Base-by-base conservation (phyloP, 2,888 invertebrate genomes). In the Ectemnius continuus region DNA sequence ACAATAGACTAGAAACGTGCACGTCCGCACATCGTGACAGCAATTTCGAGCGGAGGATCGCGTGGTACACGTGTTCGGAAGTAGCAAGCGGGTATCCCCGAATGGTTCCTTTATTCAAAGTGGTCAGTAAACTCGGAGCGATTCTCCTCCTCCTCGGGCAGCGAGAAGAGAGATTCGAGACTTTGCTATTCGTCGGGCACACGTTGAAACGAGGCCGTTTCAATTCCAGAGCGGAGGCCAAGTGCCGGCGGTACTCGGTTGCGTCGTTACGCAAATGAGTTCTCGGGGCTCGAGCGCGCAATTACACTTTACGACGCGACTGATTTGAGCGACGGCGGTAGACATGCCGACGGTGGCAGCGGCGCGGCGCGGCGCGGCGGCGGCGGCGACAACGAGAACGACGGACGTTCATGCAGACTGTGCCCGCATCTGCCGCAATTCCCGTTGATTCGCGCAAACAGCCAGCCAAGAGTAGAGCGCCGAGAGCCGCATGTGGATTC, bases 251-350 rank as follows among this genome's bases (percentile, higher is more conserved):
- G 18, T 16, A 16, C 52, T 52, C 52, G 58, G n/a, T 68, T 61
- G 73, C 63, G 23, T 78, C 61, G 61, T 76, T 73, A 63, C 57
- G 66, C 64, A 67, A 45, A 73, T 67, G 65, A 75, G 65, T 73
- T 75, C 57, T 48, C 36, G 67, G 47, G 47, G 63, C 70, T 36
- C 47, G 63, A 48, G 68, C 57, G 36, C 61, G 57, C 58, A 63
- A 70, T 73, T 67, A 72, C 58, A 8, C 60, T 70, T 73, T 70
- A 62, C 56, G 20, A 45, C 26, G 57, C 36, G 46, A 48, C 46
- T 63, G 61, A 67, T 28, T 63, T 67, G 65, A 62, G 59, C 61
- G 67, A 62, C 16, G 58, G 13, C 11, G 23, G 23, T 23, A 23
- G 23, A 23, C 23, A 23, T 23, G 23, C 23, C 23, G 23, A 23